Base-by-base conservation (phyloP, 2,888 invertebrate species). In the Archaeoteleia sp. region DNA sequence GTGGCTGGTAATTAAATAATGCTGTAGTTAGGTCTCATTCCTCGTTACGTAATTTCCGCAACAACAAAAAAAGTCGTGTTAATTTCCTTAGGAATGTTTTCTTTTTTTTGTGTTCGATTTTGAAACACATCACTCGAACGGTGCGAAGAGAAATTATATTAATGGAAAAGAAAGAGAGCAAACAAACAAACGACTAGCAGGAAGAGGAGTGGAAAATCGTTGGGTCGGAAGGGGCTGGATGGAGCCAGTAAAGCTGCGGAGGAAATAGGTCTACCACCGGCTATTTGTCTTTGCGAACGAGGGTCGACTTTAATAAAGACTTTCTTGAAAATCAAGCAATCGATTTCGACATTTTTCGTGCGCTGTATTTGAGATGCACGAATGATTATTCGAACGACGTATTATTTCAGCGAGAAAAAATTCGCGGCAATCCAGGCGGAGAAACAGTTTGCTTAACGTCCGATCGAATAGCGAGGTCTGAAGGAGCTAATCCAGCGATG, bases 201-300 rank as follows among this genome's bases (percentile, higher is more conserved):
- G 32, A 46, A 29, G 15, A 48, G 23, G 27, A 43, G 40, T 27
- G 40, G 57, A 61, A 20, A 43, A 42, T 13, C 46, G 5, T 20
- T 20, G 20, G 20, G 54, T 66, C 51, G 48, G 62, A 58, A 32
- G 46, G 45, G 49, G 39, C 68, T 67, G 69, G 20, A 20, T 20
- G 20, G 20, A 20, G 20, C 65, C 63, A 68, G 65, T 48, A 67
- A 74, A 74, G 69, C 70, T 67, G 63, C 58, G 30, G 17, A 53
- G 62, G 54, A 68, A 71, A 63, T 73, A 66, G 48, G 55, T 54
- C 34, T 23, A 46, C 49, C 49, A 51, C 23, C 30, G 43, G 45
- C 48, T 67, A 62, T 67, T 62, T 58, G 61, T 67, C 42, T 67
- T 49, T 48, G 6, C 37, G 20, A 48, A 57, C 43, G 35, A 62